phyloP scores from a whole-genome alignment of 1,140 invertebrate species.

The Neodiprion virginianus region DNA sequence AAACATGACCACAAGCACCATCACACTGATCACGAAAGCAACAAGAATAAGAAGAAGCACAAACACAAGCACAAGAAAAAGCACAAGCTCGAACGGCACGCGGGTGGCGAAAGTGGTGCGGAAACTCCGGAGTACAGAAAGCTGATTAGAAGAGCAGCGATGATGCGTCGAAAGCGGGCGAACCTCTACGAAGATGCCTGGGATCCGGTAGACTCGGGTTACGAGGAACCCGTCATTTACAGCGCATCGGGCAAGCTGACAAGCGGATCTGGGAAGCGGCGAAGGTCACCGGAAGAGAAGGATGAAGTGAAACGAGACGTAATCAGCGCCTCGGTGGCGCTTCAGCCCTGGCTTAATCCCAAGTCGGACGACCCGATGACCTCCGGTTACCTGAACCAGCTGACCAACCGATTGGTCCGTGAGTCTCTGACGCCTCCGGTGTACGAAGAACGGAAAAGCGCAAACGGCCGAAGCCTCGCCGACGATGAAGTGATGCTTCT shows the following conservation, averaged over 20 bases:
- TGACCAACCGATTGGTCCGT: neutral
- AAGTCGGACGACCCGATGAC: neutral
- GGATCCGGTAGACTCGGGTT: constrained; percentile 24
- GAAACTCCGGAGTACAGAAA: constrained; percentile 16
- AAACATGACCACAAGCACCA: neutral
- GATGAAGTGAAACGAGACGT: neutral
- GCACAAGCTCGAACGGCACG: neutral
- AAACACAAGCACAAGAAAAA: constrained; percentile 21
- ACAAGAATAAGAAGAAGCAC: neutral
- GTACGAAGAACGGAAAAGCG: neutral
- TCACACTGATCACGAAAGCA: neutral
- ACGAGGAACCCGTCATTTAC: constrained; percentile 35
- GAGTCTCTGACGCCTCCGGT: neutral
- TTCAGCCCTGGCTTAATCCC: neutral
- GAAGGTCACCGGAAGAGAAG: neutral
- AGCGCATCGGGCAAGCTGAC: constrained; percentile 1
- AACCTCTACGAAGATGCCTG: constrained; percentile 18
- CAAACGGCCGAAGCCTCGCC: constrained; percentile 11
- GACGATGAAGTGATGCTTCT: constrained; percentile 39
- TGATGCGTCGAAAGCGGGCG: constrained; percentile 29
- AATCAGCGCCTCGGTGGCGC: neutral
- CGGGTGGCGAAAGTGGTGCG: neutral
- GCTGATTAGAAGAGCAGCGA: neutral
- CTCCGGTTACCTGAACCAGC: neutral
- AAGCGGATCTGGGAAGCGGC: neutral